Conservation (phyloP, 2,113 vertebrate species). For the Rousettus leschenaultii region DNA sequence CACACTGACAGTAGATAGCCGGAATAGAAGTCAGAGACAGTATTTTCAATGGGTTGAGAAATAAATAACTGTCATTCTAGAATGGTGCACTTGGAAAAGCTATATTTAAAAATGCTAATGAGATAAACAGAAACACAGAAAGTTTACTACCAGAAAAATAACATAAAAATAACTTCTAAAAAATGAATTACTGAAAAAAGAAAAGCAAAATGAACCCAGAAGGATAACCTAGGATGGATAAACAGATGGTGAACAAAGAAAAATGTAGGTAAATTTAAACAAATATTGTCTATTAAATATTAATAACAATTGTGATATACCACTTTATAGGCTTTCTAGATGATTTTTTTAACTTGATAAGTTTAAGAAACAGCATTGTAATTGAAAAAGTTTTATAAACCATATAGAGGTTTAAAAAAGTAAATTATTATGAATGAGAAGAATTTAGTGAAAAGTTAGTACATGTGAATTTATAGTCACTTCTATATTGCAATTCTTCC, state of each 20-base stretch:
- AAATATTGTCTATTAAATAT: neutral
- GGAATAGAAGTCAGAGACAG: neutral
- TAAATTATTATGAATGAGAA: neutral
- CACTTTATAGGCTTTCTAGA: neutral
- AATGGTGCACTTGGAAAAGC: neutral
- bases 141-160: neutral
- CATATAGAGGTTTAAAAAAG: neutral
- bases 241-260: neutral
- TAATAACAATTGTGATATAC: neutral
- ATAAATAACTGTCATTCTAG: neutral
- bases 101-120: neutral
- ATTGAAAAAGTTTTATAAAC: neutral
- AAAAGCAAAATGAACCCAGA: neutral
- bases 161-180: neutral
- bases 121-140: neutral
- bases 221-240: neutral
- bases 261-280: neutral
- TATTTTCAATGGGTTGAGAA: neutral
- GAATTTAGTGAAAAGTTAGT: neutral
- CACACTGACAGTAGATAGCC: neutral
- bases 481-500: neutral
- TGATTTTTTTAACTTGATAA: neutral
- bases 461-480: neutral
- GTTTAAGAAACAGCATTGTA: neutral
- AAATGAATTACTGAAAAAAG: neutral